phyloP scores from a whole-genome alignment of 2,888 invertebrate species.

The Agriopis leucophaearia region DNA sequence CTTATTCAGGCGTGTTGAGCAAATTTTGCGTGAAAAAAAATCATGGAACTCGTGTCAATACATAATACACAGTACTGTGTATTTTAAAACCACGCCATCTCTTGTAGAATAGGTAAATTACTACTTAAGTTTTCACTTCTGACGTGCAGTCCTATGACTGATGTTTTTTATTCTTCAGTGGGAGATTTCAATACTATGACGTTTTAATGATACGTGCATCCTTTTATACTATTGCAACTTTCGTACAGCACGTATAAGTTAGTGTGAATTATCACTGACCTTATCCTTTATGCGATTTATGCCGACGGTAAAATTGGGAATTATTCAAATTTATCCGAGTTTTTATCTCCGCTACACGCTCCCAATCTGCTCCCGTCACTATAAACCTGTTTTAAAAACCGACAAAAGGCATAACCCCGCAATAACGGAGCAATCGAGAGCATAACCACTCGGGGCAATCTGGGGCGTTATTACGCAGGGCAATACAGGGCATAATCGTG shows the following conservation, averaged over 20 bases:
- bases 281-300: not conserved
- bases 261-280: not conserved
- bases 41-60: no score
- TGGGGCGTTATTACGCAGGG: slow-evolving; percentile 30
- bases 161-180: no score
- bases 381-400: slow-evolving; percentile 49
- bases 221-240: no score
- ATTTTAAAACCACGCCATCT: no score
- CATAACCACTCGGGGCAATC: slow-evolving; percentile 43
- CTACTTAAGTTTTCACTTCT: no score
- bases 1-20: no score
- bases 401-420: slow-evolving; percentile 53
- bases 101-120: no score
- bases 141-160: no score
- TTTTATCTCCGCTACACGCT: slow-evolving; percentile 14
- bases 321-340: not conserved
- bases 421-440: slow-evolving; percentile 29
- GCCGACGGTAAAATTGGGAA: not conserved
- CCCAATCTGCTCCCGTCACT: slow-evolving; percentile 16
- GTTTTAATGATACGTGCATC: no score
- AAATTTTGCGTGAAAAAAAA: no score
- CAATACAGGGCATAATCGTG: slow-evolving; percentile 22
- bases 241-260: not conserved
- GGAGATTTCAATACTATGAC: no score
- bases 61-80: no score